phyloP scores from a whole-genome alignment of 2,113 vertebrate species.

The Willisornis vidua region DNA sequence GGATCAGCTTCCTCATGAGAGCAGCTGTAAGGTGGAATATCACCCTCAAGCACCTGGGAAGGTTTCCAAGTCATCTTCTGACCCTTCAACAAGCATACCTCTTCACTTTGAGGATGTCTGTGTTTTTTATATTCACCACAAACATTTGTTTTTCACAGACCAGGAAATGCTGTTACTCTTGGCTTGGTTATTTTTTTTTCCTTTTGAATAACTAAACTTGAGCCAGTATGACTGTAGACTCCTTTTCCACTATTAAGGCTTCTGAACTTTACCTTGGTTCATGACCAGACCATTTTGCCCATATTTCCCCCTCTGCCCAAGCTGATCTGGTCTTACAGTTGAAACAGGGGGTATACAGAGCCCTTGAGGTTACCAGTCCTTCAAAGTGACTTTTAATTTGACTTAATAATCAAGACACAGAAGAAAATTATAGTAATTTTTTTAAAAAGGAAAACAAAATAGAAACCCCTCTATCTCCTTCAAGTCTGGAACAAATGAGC shows the following conservation, averaged over 20 bases:
- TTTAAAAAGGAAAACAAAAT: neutral
- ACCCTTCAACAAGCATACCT: neutral
- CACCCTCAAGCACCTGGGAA: neutral
- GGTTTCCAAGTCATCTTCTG: neutral
- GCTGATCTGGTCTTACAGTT: neutral
- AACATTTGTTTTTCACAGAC: neutral
- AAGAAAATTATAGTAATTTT: neutral
- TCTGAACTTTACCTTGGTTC: constrained; percentile 5
- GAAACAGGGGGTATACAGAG: neutral
- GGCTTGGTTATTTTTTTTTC: neutral
- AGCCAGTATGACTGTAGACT: neutral
- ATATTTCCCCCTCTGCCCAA: neutral
- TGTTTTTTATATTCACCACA: neutral
- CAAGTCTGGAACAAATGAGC: constrained; percentile 56
- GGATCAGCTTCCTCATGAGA: neutral
- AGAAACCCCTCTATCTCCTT: neutral
- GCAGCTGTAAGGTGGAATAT: neutral
- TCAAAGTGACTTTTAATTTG: neutral
- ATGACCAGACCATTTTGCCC: neutral
- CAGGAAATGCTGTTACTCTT: neutral
- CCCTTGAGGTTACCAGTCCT: neutral
- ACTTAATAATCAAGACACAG: neutral
- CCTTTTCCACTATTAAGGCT: neutral
- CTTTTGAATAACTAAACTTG: neutral
- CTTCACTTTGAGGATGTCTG: neutral